These are phyloP conservation scores for Chaetodon trifascialis DNA, from an alignment of 2,113 vertebrate species.

Conservation along the genomic window DNA sequence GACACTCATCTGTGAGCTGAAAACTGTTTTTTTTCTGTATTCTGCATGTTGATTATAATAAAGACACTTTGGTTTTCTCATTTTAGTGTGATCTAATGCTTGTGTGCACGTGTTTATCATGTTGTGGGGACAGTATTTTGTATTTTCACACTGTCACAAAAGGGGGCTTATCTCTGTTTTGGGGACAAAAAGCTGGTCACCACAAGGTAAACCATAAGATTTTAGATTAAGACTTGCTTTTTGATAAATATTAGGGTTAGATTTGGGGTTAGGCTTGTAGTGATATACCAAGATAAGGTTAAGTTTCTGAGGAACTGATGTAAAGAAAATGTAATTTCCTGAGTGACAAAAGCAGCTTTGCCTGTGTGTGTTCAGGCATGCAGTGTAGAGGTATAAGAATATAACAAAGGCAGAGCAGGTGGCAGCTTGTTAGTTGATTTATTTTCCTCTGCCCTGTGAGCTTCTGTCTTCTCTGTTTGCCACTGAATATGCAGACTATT, in stretches of 20 bases:
- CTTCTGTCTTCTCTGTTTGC: conserved; percentile 3
- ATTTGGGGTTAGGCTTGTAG: too few relatives aligned
- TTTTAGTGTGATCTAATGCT: conserved; percentile 25
- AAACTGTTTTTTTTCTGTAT: conserved; percentile 82
- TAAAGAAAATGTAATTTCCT: background rate
- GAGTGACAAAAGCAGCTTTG: background rate
- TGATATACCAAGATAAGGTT: background rate
- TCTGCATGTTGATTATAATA: conserved; percentile 83
- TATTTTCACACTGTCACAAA: background rate
- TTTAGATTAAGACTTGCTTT: background rate
- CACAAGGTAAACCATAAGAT: background rate
- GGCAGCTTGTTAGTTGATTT: conserved; percentile 4
- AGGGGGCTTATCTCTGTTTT: background rate
- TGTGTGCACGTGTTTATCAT: conserved; percentile 5
- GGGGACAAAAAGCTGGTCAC: background rate
- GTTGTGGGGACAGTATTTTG: background rate
- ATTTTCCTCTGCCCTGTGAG: conserved; percentile 8
- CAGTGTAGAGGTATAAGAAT: conserved; percentile 1
- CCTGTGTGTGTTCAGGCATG: background rate
- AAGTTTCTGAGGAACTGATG: background rate
- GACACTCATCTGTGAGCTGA: conserved; percentile 84
- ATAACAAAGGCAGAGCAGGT: conserved; percentile 6
- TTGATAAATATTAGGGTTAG: background rate
- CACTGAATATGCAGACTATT: conserved; percentile 27
- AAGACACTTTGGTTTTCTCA: conserved; percentile 77